A percentile compares a stretch with the other conserved stretches of the same genome.
Evolutionary conservation across 64 coral and sea anemone genomes (phyloP).

Genomic region (Trachythela sp.): DNA sequence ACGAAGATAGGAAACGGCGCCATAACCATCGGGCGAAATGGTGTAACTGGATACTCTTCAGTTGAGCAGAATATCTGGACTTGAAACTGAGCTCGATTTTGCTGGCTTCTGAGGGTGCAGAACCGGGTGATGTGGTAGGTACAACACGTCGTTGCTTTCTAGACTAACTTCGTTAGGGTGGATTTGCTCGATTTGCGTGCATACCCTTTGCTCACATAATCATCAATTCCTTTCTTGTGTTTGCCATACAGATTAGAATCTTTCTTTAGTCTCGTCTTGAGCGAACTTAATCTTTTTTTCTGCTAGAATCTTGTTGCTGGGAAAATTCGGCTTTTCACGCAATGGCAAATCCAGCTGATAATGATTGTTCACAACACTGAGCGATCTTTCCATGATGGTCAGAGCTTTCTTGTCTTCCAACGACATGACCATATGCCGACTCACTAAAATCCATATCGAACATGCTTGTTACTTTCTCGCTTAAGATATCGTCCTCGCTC

Average conservation of each 20-base stretch:
- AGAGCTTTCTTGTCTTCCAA: too few species aligned
- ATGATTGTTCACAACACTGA: background rate
- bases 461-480: too few species aligned
- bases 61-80: background rate
- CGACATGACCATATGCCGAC: too few species aligned
- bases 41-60: background rate
- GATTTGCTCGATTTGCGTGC: conserved; percentile 5
- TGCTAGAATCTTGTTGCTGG: background rate
- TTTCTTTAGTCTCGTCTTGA: conserved; percentile 5
- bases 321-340: background rate
- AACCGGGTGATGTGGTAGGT: background rate
- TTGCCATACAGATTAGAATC: background rate
- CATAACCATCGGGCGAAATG: conserved; percentile 16
- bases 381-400: background rate
- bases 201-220: background rate
- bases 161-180: background rate
- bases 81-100: background rate
- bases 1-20: conserved; percentile 17
- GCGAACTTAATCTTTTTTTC: background rate
- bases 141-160: background rate
- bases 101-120: too few species aligned
- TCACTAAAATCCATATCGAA: too few species aligned
- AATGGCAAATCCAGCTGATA: background rate
- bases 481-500: too few species aligned
- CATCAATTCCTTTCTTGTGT: conserved; percentile 6